A percentile compares a stretch with the other conserved stretches of the same genome.
Evolutionary conservation across 2,113 vertebrate species (phyloP).

Genomic region (Climacteris rufus): DNA sequence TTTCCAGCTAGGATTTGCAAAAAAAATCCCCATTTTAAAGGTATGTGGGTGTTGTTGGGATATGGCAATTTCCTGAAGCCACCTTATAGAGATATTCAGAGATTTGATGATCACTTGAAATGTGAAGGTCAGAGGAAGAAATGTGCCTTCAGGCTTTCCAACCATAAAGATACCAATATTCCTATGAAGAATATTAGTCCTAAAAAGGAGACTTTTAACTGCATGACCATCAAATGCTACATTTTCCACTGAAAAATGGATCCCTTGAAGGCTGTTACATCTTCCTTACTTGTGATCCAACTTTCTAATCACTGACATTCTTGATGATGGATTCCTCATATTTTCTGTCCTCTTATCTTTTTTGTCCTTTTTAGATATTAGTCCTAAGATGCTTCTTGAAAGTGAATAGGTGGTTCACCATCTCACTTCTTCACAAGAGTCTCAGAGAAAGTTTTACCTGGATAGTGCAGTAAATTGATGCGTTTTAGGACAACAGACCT

Average conservation of each 20-base stretch:
- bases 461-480: not conserved
- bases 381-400: not conserved
- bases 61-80: not conserved
- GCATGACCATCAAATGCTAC: not conserved
- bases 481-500: not conserved
- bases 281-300: not conserved
- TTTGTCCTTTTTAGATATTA: not conserved
- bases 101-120: not conserved
- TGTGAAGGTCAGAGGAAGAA: not conserved
- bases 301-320: not conserved
- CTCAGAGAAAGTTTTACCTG: not conserved
- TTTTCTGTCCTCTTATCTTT: not conserved
- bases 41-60: not conserved
- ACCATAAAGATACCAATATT: not conserved
- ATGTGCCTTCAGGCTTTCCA: not conserved
- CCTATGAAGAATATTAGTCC: not conserved
- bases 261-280: conserved; percentile 6
- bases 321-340: not conserved
- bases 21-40: not conserved
- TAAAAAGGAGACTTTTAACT: not conserved
- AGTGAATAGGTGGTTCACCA: not conserved
- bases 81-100: not conserved
- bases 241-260: conserved; percentile 4
- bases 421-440: not conserved
- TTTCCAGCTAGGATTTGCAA: not conserved